Evolutionary conservation across 2,113 vertebrate species (phyloP), one percentile per base, ranked within the genome.

Genomic region (Tragelaphus strepsiceros): DNA sequence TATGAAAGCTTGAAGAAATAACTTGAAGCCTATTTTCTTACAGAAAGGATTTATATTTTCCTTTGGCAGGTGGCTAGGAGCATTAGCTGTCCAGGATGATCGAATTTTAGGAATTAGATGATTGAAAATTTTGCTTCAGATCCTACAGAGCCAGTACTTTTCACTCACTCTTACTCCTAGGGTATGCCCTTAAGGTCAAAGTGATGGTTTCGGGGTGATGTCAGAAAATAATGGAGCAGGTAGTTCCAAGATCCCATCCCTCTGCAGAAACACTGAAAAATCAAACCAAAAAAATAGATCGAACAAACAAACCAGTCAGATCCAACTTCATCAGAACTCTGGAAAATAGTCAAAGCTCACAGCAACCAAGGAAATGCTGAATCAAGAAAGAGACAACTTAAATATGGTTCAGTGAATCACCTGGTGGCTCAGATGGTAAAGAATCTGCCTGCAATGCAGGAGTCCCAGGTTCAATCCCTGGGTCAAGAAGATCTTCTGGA

Each of bases 31-130:
- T 71, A 74, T 85, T 94, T 94, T 91, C 43, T 93, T 88, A 35
- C 30, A 88, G 64, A 97, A 59, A 92, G 35, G 59, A 95, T 84
- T 89, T 92, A 85, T 91, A 74, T 94, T 85, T 91, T 74, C 82
- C 93, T 46, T 85, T 94, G 64, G 43, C 77, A 95, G 21, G 24
- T 93, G 77, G 74, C 43, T 61, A 96, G 83, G n/a, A 93, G 30
- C 9, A 85, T 53, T 39, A 95, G 46, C 78, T 91, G 46, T 74
- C 32, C 54, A 67, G 35, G 30, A 80, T 85, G 30, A 85, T 80
- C 84, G 39, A 84, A 19, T 89, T 77, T 89, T 84, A 95, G 67
- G 19, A 96, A 91, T 91, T 80, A 94, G 43, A 94, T 61, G 77
- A 89, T 32, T 93, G 51, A 67, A 91, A 93, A 82, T 35, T 93